These are phyloP conservation scores for Halocaridina rubra DNA, from an alignment of 2,888 invertebrate species.

Conservation along the genomic window DNA sequence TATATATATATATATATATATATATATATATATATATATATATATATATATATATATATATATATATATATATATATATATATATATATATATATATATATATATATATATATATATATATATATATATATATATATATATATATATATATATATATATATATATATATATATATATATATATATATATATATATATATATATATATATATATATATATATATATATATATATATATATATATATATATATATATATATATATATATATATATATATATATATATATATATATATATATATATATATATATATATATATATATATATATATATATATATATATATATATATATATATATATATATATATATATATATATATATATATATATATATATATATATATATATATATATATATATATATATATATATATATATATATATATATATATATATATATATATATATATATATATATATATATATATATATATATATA, in stretches of 20 bases:
- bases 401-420: too few relatives aligned
- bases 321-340: neutral
- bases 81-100: neutral
- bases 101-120: neutral
- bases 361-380: too few relatives aligned
- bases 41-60: neutral
- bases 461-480: too few relatives aligned
- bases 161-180: constrained; percentile 1
- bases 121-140: neutral
- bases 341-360: too few relatives aligned
- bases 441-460: too few relatives aligned
- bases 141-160: neutral
- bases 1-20: neutral
- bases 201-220: neutral
- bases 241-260: neutral
- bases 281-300: neutral
- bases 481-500: too few relatives aligned
- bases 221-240: neutral
- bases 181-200: neutral
- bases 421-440: too few relatives aligned
- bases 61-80: constrained; percentile 16
- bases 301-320: neutral
- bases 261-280: neutral
- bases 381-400: too few relatives aligned
- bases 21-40: neutral